These are phyloP conservation scores for Drosophila ohnishii DNA, from an alignment of 1,140 invertebrate genomes.

Conservation along the genomic window DNA sequence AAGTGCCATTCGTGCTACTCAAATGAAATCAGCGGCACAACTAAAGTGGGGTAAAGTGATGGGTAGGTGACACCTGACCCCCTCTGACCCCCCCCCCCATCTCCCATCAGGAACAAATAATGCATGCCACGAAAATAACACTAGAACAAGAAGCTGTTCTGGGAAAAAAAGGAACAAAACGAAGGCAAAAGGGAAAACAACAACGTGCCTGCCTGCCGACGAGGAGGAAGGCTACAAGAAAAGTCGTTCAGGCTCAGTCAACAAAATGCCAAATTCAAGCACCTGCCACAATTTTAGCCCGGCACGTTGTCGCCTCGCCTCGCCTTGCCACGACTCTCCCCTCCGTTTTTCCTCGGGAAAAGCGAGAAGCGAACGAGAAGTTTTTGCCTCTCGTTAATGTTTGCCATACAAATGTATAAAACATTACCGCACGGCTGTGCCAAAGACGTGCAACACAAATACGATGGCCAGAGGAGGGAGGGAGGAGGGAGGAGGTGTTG, in stretches of 20 bases:
- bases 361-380: constrained; percentile 14
- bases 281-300: constrained; percentile 75
- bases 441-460: constrained; percentile 66
- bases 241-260: constrained; percentile 76
- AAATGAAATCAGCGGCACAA: constrained; percentile 46
- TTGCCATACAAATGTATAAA: constrained; percentile 69
- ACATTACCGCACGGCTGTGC: constrained; percentile 61
- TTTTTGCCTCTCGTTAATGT: constrained; percentile 53
- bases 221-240: constrained; percentile 45
- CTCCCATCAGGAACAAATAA: constrained; percentile 64
- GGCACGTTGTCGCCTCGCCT: constrained; percentile 61
- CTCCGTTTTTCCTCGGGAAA: neutral
- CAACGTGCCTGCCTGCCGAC: neutral
- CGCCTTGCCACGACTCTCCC: neutral
- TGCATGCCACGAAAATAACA: constrained; percentile 52
- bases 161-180: no score
- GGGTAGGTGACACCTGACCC: constrained; percentile 19
- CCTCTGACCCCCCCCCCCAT: neutral
- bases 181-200: neutral
- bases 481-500: neutral
- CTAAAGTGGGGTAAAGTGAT: constrained; percentile 11
- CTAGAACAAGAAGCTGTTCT: constrained; percentile 1
- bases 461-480: neutral
- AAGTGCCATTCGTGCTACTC: constrained; percentile 41
- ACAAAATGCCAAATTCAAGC: constrained; percentile 79